Conservation (phyloP, 2,888 invertebrate species). For the Plagodis dolabraria region DNA sequence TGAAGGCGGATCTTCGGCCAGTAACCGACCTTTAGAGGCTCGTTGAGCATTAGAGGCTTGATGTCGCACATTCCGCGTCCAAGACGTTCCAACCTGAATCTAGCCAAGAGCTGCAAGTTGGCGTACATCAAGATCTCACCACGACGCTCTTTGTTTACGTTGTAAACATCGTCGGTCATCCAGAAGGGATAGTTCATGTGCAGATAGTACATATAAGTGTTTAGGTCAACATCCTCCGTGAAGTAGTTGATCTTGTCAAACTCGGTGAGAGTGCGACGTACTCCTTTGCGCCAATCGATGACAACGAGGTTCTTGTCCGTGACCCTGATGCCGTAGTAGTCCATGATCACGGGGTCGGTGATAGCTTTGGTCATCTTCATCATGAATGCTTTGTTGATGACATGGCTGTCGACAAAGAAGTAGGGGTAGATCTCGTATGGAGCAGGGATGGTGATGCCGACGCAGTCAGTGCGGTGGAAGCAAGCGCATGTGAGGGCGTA, state of each 20-base stretch:
- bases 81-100: constrained; percentile 80
- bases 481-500: constrained; percentile 88
- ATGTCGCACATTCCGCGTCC: constrained; percentile 78
- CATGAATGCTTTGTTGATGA: constrained; percentile 88
- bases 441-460: constrained; percentile 88
- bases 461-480: constrained; percentile 87
- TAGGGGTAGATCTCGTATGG: constrained; percentile 92
- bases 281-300: constrained; percentile 88
- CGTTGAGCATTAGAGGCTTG: constrained; percentile 74
- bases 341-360: constrained; percentile 77
- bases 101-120: constrained; percentile 87
- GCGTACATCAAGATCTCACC: constrained; percentile 86
- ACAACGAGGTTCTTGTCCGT: constrained; percentile 85
- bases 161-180: constrained; percentile 84
- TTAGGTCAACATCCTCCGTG: constrained; percentile 91
- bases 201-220: constrained; percentile 88
- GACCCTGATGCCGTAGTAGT: constrained; percentile 79
- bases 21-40: constrained; percentile 77
- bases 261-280: constrained; percentile 82
- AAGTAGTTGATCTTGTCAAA: constrained; percentile 89
- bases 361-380: constrained; percentile 86
- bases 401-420: constrained; percentile 89
- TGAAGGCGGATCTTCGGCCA: constrained; percentile 85
- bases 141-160: constrained; percentile 75
- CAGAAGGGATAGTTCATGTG: constrained; percentile 89